phyloP scores from a whole-genome alignment of 2,113 vertebrate species.

The Neolamprologus hecqui region DNA sequence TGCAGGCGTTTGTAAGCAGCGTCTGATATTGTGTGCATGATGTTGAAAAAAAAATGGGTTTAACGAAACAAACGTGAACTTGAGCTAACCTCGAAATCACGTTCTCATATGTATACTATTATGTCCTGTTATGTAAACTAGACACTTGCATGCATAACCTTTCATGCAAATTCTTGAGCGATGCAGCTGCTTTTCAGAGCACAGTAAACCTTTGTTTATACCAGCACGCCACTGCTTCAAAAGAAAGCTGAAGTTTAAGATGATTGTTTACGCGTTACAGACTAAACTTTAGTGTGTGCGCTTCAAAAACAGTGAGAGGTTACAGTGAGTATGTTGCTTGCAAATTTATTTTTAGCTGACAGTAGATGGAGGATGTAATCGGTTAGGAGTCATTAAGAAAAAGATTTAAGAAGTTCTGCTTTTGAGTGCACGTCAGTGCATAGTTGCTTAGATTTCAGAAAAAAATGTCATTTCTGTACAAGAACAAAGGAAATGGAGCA shows the following conservation, averaged over 20 bases:
- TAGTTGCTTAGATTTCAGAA: background rate
- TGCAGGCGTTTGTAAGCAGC: background rate
- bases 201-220: background rate
- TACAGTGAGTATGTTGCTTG: background rate
- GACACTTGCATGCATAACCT: background rate
- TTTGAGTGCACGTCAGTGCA: background rate
- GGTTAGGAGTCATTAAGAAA: background rate
- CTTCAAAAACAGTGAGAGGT: background rate
- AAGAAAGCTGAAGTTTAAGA: background rate
- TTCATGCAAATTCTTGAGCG: background rate
- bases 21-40: background rate
- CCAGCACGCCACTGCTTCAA: background rate
- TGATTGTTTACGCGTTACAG: background rate
- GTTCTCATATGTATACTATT: background rate
- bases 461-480: background rate
- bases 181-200: background rate
- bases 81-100: background rate
- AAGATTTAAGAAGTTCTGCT: background rate
- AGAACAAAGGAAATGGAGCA: background rate
- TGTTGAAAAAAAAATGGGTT: background rate
- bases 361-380: background rate
- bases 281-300: background rate
- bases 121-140: background rate
- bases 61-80: background rate
- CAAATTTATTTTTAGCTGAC: background rate